Base-by-base conservation (phyloP, 2,113 vertebrate species). In the Oreochromis spilurus region DNA sequence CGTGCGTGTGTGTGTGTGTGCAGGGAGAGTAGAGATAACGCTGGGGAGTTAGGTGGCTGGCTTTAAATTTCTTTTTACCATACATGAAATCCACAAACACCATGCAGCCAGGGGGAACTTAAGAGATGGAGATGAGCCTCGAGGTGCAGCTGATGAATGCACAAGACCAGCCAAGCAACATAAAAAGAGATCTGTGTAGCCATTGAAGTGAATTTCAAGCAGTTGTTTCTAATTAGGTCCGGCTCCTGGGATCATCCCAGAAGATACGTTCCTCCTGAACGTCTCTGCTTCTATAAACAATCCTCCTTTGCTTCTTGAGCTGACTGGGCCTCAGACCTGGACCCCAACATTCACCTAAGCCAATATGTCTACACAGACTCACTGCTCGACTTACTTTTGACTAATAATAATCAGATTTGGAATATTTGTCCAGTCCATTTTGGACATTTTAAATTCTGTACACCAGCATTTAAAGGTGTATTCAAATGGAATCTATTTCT, bases 201-300 rank as follows among this genome's bases (percentile, higher is more conserved):
- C 92, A 94, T 94, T 94, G 94, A 94, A 95, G 93, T 95, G 90
- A 95, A 93, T 94, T 93, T 95, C 70, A 26, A 92, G 77, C 96
- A 96, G 94, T 96, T 97, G 96, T 94, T 96, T 97, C 94, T 95
- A 95, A 96, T 97, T 96, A 96, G 94, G 93, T 83, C 81, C 55
- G 79, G 94, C 96, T 96, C 93, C 94, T 93, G 94, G 95, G 95
- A 96, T 95, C 95, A 94, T 93, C 93, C 94, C 90, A 92, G 93
- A 82, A 96, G 96, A 97, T 96, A 96, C 62, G 90, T 89, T 96
- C 93, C 95, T 96, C 93, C 95, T 92, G 94, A 95, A 95, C 86
- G 92, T 95, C 95, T 96, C 89, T 79, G 91, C 95, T 96, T 96
- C 94, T 96, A 95, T 96, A 96, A 96, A 96, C 95, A 96, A 92